Evolutionary conservation across 2,888 invertebrate species (phyloP), one percentile per base, ranked within the genome.

Genomic region (Beris morrisii): DNA sequence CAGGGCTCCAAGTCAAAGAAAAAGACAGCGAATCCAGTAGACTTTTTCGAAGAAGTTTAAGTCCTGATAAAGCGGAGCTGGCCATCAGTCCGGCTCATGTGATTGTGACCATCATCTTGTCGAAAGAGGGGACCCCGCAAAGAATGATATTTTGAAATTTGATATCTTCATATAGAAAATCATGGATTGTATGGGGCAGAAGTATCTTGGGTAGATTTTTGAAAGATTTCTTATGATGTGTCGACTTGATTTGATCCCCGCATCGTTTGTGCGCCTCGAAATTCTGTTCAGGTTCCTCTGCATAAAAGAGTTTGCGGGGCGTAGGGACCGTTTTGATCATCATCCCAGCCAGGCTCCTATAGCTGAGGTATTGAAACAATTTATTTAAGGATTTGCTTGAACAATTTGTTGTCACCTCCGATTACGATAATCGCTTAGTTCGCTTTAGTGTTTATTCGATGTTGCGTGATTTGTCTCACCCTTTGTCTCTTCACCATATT

Each of bases 391-490:
- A 65, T 69, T 69, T 64, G 65, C 65, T 58, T 67, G 55, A 69
- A 69, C 67, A 69, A 67, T 65, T 67, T 69, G 69, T 69, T 69
- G 69, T 69, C 69, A 69, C 69, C 69, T 69, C 69, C 64, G 69
- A 69, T 69, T 69, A 69, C 54, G 69, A 69, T 69, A 69, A 69
- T 69, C 69, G 69, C 55, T 69, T 69, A 67, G 69, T 69, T 67
- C 69, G 64, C 67, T 69, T 69, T 69, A 65, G 67, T 69, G 69
- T 69, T 69, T 67, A 67, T 67, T 56, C 67, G 67, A 63, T 67
- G 69, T 69, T 67, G 69, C 69, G 67, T 67, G 65, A 64, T 56
- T 64, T 64, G 54, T 64, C 64, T 64, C 46, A 30, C 64, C 54
- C 45, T 31, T 54, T 53, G 30, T 44, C 38, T 54, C 54, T 4